Conservation (phyloP, 92 coral and sea anemone species). For the Zoanthus gigantus region DNA sequence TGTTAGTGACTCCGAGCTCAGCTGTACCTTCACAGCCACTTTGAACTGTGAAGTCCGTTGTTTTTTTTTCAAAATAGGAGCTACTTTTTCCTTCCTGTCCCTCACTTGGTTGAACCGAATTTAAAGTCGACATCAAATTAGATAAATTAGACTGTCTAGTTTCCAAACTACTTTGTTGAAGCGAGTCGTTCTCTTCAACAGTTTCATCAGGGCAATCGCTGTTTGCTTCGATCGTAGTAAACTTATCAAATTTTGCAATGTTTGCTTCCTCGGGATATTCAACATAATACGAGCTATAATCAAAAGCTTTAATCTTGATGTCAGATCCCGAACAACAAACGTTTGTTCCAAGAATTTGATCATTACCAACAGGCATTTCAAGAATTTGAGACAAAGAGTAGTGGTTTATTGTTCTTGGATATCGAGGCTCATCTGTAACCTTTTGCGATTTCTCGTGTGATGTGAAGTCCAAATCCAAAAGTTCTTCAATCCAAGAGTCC, state of each 20-base stretch:
- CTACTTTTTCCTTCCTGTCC: not conserved
- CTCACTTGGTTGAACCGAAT: not conserved
- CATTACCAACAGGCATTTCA: slow-evolving; percentile 13
- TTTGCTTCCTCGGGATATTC: not conserved
- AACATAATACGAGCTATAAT: not conserved
- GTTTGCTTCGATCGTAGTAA: not conserved
- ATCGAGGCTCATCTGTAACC: not conserved
- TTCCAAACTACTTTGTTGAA: no score
- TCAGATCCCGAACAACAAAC: slow-evolving; percentile 42
- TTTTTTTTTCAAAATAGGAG: not conserved
- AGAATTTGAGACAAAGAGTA: slow-evolving; percentile 44
- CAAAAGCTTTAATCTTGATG: slow-evolving; percentile 20
- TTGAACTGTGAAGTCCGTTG: not conserved
- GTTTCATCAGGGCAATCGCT: not conserved
- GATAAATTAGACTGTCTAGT: no score
- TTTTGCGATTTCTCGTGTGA: slow-evolving; percentile 28
- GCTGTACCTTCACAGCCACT: no score
- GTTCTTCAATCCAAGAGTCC: slow-evolving; percentile 46
- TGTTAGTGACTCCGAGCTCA: not conserved
- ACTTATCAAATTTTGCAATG: not conserved
- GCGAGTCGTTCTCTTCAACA: not conserved
- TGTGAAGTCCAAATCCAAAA: not conserved
- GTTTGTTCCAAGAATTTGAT: not conserved
- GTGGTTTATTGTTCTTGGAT: slow-evolving; percentile 26
- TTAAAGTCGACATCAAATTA: no score